Evolutionary conservation across 2,888 invertebrate genomes (phyloP).

Genomic region (Eucera pruinosa): DNA sequence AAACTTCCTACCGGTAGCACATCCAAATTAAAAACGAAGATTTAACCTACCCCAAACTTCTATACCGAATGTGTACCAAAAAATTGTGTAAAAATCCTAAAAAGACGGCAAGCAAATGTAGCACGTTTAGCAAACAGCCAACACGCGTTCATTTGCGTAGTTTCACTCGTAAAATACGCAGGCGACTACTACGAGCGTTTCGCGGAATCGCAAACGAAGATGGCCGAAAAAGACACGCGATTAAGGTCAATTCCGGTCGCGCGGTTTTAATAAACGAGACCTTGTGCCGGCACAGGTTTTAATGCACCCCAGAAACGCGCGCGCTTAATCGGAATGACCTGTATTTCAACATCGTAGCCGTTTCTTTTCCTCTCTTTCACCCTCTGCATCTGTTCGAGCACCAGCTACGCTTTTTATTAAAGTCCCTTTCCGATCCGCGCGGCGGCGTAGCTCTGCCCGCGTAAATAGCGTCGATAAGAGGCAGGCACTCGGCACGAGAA

Average conservation of each 20-base stretch:
- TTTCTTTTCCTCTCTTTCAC: conserved; percentile 2
- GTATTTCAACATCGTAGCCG: conserved; percentile 44
- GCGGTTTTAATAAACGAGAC: conserved; percentile 62
- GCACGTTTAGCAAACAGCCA: not conserved
- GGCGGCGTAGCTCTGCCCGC: conserved; percentile 5
- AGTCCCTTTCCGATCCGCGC: conserved; percentile 24
- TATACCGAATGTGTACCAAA: too few relatives aligned
- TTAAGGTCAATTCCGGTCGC: conserved; percentile 58
- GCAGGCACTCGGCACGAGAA: conserved; percentile 25
- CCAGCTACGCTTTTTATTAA: conserved; percentile 35
- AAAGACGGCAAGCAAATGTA: not conserved
- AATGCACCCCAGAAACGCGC: conserved; percentile 55
- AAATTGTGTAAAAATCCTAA: not conserved
- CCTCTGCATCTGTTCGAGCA: not conserved
- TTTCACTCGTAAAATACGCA: not conserved
- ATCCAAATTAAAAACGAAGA: too few relatives aligned
- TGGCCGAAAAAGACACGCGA: conserved; percentile 51
- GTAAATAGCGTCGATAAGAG: conserved; percentile 50
- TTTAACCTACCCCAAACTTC: too few relatives aligned
- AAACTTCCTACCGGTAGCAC: too few relatives aligned
- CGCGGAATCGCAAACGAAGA: conserved; percentile 39
- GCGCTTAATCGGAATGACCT: conserved; percentile 53
- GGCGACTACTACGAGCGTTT: conserved; percentile 15
- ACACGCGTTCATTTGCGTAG: not conserved
- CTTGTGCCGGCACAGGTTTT: conserved; percentile 54